These are phyloP conservation scores for Chelonus insularis DNA, from an alignment of 1,140 invertebrate genomes.

Conservation along the genomic window DNA sequence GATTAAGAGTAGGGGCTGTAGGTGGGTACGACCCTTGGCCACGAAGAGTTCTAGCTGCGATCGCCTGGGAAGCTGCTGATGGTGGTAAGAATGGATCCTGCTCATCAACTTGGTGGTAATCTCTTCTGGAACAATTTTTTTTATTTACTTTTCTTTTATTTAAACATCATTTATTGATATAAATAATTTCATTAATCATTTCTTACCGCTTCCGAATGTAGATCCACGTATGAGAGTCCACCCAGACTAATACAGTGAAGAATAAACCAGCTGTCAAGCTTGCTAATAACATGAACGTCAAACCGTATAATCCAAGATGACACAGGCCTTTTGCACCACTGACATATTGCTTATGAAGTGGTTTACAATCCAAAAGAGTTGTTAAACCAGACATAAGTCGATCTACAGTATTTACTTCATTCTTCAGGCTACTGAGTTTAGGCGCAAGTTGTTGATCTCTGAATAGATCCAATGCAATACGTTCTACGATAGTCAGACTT, in stretches of 20 bases:
- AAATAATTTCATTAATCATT: too few relatives aligned
- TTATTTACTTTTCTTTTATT: background rate
- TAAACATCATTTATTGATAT: too few relatives aligned
- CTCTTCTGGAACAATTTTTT: conserved; percentile 63
- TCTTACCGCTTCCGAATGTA: conserved; percentile 88
- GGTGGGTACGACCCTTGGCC: conserved; percentile 68
- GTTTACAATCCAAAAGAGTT: conserved; percentile 77
- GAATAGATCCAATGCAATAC: conserved; percentile 67
- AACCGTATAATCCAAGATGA: conserved; percentile 76
- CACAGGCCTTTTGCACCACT: conserved; percentile 76
- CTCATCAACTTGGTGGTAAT: conserved; percentile 74
- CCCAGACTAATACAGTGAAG: conserved; percentile 88
- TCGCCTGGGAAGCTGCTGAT: conserved; percentile 66
- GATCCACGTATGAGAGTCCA: conserved; percentile 95
- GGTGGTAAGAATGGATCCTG: conserved; percentile 73
- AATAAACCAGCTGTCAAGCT: conserved; percentile 82
- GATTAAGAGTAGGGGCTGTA: conserved; percentile 61
- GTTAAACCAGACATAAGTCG: conserved; percentile 64
- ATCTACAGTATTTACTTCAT: conserved; percentile 72
- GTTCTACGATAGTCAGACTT: conserved; percentile 65
- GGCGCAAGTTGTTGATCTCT: conserved; percentile 67
- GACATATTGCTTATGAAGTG: conserved; percentile 78
- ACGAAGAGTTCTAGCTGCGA: conserved; percentile 66
- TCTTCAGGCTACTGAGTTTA: conserved; percentile 71
- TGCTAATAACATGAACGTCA: conserved; percentile 83